phyloP scores from a whole-genome alignment of 1,140 invertebrate genomes.

The Magallana ariakensis region DNA sequence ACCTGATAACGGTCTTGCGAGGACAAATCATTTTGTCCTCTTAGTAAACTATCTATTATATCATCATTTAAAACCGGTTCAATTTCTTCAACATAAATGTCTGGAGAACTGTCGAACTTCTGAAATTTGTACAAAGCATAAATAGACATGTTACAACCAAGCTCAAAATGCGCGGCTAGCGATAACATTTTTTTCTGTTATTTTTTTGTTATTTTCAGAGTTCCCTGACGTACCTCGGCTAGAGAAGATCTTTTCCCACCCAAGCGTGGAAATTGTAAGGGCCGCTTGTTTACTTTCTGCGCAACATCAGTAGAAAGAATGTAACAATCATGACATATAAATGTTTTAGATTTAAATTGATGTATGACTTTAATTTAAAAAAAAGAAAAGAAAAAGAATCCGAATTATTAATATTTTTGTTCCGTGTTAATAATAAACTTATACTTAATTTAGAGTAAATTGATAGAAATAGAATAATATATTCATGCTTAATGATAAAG shows the following conservation, averaged over 20 bases:
- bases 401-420: background rate
- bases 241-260: slow-evolving; percentile 6
- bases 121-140: slow-evolving; percentile 24
- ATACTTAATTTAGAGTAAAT: background rate
- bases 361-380: background rate
- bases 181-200: background rate
- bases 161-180: background rate
- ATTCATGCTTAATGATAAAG: background rate
- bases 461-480: background rate
- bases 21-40: background rate
- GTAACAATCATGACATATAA: background rate
- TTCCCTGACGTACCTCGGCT: background rate
- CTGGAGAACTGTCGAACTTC: slow-evolving; percentile 10
- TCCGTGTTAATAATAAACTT: background rate
- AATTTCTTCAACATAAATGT: slow-evolving; percentile 16
- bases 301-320: slow-evolving; percentile 6
- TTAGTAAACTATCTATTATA: slow-evolving; percentile 18
- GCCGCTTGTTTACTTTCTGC: slow-evolving; percentile 23
- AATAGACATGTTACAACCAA: background rate
- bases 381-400: background rate
- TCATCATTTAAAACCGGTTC: slow-evolving; percentile 7
- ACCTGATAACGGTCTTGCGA: background rate
- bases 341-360: background rate
- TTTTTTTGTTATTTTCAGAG: background rate
- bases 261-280: slow-evolving; percentile 34